Evolutionary conservation across 2,797 vertebrate genomes (phyloP).

Genomic region (Rhinatrema bivittatum): DNA sequence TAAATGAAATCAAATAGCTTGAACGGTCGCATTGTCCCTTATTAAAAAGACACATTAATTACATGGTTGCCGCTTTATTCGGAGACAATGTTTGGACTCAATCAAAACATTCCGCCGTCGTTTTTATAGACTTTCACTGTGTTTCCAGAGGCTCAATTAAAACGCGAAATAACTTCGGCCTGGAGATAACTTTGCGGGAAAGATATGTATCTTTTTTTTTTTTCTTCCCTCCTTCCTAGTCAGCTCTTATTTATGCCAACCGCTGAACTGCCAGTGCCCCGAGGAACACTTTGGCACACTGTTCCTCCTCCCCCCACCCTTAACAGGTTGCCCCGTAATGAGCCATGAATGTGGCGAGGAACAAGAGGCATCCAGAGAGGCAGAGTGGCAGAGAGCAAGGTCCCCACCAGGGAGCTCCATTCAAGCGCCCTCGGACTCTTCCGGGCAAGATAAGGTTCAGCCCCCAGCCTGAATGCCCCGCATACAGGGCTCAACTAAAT

Average conservation of each 20-base stretch:
- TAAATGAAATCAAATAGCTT: constrained; percentile 98
- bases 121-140: constrained; percentile 66
- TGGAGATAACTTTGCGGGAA: constrained; percentile 47
- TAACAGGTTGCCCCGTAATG: constrained; percentile 81
- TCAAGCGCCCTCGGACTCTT: constrained; percentile 54
- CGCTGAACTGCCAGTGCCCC: constrained; percentile 47
- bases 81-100: constrained; percentile 80
- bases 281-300: constrained; percentile 56
- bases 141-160: constrained; percentile 66
- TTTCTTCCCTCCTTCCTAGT: too few relatives aligned
- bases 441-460: constrained; percentile 71
- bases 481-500: constrained; percentile 53
- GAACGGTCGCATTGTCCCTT: constrained; percentile 86
- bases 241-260: constrained; percentile 39
- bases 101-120: constrained; percentile 80
- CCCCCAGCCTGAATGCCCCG: constrained; percentile 62
- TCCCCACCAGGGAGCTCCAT: constrained; percentile 76
- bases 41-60: constrained; percentile 97
- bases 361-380: constrained; percentile 71
- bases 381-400: constrained; percentile 67
- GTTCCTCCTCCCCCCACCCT: too few relatives aligned
- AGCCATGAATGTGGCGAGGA: constrained; percentile 75
- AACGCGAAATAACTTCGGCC: constrained; percentile 59
- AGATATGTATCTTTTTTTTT: too few relatives aligned
- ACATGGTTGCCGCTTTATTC: constrained; percentile 89